Evolutionary conservation across 2,113 vertebrate genomes (phyloP), one percentile per base, ranked within the genome.

Genomic region (Candoia aspera): DNA sequence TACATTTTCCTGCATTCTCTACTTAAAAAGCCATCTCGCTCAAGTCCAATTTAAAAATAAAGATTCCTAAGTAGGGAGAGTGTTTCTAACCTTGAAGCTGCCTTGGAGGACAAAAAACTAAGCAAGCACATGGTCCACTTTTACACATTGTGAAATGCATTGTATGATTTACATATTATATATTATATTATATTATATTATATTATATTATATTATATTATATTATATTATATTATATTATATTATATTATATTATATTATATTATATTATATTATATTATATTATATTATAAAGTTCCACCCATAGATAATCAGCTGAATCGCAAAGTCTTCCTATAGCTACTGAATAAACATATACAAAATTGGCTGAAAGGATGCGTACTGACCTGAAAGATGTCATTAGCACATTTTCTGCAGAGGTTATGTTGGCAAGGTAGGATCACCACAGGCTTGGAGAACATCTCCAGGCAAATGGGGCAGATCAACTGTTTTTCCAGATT

Each of bases 401-500:
- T 99, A 96, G 99, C 99, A 92, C 99, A 99, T 92, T 99, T 98
- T 73, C 99, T 98, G 93, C 99, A 99, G 37, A 99, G 97, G 97
- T 99, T 99, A 96, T 99, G 99, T 94, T 99, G 99, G 96, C 99
- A 99, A 0, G 99, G 99, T 94, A 99, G 97, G 96, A 99, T 99
- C 94, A 99, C 99, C 97, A 99, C 99, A 0, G 99, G 99, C 91
- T 99, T 99, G 97, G 97, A 98, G 97, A 99, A 98, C 99, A 99
- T 98, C 93, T 99, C 99, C 96, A 99, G 98, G 97, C 99, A 99
- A 95, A 99, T 99, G 91, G 99, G 99, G 62, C 99, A 99, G 96
- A 99, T 99, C 55, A 99, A 97, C 96, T 99, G 99, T 96, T 99
- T 99, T 97, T 99, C 99, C 95, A 99, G 97, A 96, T 98, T 99